Percentiles rank a stretch among this genome's conserved stretches.
phyloP scores from a whole-genome alignment of 2,888 invertebrate genomes.

The Dryomyza anilis region DNA sequence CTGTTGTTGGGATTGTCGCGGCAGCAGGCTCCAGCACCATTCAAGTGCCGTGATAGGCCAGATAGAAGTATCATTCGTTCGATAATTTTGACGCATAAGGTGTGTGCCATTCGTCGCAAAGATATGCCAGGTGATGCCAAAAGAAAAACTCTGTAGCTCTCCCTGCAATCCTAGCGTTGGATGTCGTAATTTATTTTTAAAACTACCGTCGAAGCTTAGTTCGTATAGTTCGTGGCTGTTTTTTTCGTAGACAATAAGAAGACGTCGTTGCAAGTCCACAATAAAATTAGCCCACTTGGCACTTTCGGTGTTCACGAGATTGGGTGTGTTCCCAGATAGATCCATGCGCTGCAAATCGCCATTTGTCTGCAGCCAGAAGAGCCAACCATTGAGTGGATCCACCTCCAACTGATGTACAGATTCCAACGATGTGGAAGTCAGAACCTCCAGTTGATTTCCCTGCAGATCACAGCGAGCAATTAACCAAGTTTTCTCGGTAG shows the following conservation, averaged over 20 bases:
- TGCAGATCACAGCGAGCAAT: slow-evolving; percentile 78
- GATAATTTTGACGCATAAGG: slow-evolving; percentile 36
- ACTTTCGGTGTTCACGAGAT: not conserved
- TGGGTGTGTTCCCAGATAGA: slow-evolving; percentile 32
- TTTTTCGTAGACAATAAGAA: slow-evolving; percentile 41
- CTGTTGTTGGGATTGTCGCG: slow-evolving; percentile 26
- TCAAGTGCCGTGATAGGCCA: slow-evolving; percentile 34
- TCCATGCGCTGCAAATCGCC: slow-evolving; percentile 41
- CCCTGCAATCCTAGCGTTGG: slow-evolving; percentile 24
- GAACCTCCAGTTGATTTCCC: slow-evolving; percentile 72
- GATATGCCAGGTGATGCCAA: slow-evolving; percentile 20
- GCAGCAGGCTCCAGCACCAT: slow-evolving; percentile 38
- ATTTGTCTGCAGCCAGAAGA: slow-evolving; percentile 70
- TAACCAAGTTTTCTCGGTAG: slow-evolving; percentile 67
- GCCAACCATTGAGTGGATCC: slow-evolving; percentile 90
- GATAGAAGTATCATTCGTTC: slow-evolving; percentile 23
- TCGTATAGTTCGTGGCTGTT: slow-evolving; percentile 39
- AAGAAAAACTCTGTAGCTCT: slow-evolving; percentile 40
- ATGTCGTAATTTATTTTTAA: too few species aligned
- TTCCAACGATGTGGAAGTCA: slow-evolving; percentile 72
- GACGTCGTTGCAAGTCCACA: slow-evolving; percentile 41
- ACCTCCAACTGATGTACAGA: slow-evolving; percentile 83
- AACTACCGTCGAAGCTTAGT: slow-evolving; percentile 46
- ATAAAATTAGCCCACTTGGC: slow-evolving; percentile 35
- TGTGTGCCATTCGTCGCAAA: slow-evolving; percentile 38